Conservation (phyloP, 2,797 vertebrate species). For the Heliangelus exortis region DNA sequence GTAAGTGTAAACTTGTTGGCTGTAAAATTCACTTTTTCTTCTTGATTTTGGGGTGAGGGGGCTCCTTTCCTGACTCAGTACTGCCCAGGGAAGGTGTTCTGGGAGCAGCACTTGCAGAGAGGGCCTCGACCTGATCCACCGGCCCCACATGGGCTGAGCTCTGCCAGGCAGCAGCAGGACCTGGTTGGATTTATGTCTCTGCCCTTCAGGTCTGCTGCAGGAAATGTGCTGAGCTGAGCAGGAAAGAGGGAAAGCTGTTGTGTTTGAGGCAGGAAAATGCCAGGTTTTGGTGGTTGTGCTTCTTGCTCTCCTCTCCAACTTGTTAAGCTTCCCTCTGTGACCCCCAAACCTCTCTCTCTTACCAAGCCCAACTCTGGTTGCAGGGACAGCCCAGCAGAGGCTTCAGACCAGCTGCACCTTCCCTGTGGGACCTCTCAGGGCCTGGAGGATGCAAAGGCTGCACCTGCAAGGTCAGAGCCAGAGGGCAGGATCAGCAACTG, state of each 20-base stretch:
- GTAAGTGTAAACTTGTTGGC: background rate
- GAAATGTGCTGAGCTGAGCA: background rate
- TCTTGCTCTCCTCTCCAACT: background rate
- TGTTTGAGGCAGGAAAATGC: background rate
- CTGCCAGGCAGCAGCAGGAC: rapidly evolving
- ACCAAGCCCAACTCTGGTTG: background rate
- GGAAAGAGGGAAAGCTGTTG: background rate
- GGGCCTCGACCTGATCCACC: background rate
- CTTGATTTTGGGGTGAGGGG: background rate
- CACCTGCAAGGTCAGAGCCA: background rate
- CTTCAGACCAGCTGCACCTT: background rate
- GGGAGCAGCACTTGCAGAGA: background rate
- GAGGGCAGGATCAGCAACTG: background rate
- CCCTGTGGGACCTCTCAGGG: background rate
- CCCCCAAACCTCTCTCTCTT: background rate
- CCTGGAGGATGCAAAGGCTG: background rate
- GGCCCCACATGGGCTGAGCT: background rate
- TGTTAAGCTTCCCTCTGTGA: background rate
- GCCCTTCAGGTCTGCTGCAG: background rate
- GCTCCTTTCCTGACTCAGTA: background rate
- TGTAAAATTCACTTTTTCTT: background rate
- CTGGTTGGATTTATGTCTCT: background rate
- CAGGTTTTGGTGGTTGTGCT: background rate
- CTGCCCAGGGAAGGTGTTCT: background rate
- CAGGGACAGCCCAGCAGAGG: background rate